phyloP scores from a whole-genome alignment of 64 coral and sea anemone species.

The Stichodactyla mertensii region DNA sequence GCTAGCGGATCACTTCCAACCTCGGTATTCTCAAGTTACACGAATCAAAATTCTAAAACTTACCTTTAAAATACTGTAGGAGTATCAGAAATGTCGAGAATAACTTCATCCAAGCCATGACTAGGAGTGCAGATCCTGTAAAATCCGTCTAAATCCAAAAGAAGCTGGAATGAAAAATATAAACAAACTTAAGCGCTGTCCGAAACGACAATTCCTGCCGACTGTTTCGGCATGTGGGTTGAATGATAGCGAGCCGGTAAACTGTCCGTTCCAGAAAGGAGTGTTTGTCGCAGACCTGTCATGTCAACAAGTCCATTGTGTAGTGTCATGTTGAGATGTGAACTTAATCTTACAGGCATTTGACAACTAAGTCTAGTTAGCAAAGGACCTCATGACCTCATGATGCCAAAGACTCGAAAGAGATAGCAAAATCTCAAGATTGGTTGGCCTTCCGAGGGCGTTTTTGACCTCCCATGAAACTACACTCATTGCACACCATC shows the following conservation, averaged over 20 bases:
- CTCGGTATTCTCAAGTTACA: background rate
- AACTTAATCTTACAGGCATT: constrained; percentile 38
- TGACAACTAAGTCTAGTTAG: constrained; percentile 62
- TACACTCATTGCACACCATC: background rate
- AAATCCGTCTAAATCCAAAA: background rate
- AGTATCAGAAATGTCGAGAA: background rate
- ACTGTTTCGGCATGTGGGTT: constrained; percentile 26
- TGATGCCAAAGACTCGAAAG: background rate
- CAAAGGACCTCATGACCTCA: constrained; percentile 34
- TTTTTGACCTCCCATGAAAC: background rate
- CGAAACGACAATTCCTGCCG: background rate
- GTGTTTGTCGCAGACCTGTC: constrained; percentile 47
- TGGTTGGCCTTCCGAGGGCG: background rate
- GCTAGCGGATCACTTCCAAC: background rate
- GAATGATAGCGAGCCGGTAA: background rate
- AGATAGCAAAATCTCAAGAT: background rate
- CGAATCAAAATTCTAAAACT: background rate
- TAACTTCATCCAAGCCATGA: constrained; percentile 7
- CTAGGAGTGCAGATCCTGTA: background rate
- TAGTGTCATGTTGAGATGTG: constrained; percentile 28
- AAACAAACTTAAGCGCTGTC: background rate
- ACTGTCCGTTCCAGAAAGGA: constrained; percentile 16
- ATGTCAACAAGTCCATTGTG: constrained; percentile 44
- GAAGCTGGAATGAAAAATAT: constrained; percentile 3
- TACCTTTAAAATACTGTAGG: constrained; percentile 3